These are phyloP conservation scores for Habroteleia sp. DNA, from an alignment of 2,888 invertebrate species.

Conservation along the genomic window DNA sequence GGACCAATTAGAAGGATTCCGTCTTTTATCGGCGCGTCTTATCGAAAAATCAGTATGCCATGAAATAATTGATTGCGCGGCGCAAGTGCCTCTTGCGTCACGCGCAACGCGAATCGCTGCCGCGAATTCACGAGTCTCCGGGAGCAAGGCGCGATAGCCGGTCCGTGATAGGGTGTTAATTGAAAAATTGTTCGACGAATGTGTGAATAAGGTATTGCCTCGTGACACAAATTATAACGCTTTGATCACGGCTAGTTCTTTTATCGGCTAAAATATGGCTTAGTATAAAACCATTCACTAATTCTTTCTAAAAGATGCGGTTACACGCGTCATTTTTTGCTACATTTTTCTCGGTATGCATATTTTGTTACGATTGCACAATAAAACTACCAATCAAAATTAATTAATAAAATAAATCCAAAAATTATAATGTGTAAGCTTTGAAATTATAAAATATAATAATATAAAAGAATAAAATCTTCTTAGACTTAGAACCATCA, in stretches of 20 bases:
- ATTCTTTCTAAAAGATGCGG: no score
- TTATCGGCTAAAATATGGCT: neutral
- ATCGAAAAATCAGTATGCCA: constrained; percentile 49
- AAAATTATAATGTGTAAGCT: no score
- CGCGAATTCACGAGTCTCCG: neutral
- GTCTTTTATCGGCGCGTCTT: constrained; percentile 47
- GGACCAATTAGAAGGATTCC: constrained; percentile 25
- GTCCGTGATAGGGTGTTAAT: constrained; percentile 10
- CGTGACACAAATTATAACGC: constrained; percentile 23
- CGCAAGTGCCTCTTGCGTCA: constrained; percentile 22
- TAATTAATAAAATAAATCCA: no score
- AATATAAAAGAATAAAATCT: no score
- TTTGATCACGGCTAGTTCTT: neutral
- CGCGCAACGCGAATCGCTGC: neutral
- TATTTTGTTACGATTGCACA: no score
- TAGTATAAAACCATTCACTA: no score
- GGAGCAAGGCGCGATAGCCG: neutral
- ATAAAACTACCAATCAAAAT: no score
- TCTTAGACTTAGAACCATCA: no score
- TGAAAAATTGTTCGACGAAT: constrained; percentile 28
- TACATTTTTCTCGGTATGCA: no score
- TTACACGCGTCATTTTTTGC: no score
- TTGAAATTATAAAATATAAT: no score
- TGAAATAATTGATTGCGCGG: constrained; percentile 43
- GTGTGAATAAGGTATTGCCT: constrained; percentile 15